Evolutionary conservation across 1,140 invertebrate species (phyloP).

Genomic region (Latrodectus geometricus): DNA sequence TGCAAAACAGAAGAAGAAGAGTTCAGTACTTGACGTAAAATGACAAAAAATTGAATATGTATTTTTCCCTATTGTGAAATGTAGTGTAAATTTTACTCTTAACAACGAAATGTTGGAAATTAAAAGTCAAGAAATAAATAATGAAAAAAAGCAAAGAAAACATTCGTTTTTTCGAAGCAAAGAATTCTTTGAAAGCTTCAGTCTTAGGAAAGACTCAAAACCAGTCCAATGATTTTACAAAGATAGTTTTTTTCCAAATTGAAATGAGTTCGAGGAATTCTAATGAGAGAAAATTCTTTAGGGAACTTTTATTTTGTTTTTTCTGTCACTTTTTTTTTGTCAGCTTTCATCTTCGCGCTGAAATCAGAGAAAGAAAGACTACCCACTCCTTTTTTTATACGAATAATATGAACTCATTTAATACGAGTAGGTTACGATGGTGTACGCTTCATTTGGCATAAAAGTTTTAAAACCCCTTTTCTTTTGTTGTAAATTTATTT

Average conservation of each 20-base stretch:
- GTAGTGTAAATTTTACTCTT: conserved; percentile 37
- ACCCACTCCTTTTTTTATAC: not conserved
- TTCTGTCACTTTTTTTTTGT: not conserved
- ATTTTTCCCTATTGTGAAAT: not conserved
- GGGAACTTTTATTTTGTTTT: conserved; percentile 30
- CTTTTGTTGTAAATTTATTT: not conserved
- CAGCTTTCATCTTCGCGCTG: conserved; percentile 16
- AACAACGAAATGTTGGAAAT: conserved; percentile 23
- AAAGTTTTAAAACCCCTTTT: conserved; percentile 8
- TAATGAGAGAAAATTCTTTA: conserved; percentile 50
- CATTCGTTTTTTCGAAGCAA: not conserved
- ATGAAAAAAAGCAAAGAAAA: conserved; percentile 5
- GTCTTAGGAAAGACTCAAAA: conserved; percentile 11
- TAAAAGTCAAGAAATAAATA: conserved; percentile 27
- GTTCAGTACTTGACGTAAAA: not conserved
- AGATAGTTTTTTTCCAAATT: conserved; percentile 30
- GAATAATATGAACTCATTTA: conserved; percentile 32
- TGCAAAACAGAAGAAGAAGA: conserved; percentile 11
- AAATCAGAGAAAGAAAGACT: conserved; percentile 15
- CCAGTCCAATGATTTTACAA: conserved; percentile 42
- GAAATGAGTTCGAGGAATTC: conserved; percentile 44
- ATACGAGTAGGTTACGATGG: not conserved
- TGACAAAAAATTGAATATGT: conserved; percentile 60
- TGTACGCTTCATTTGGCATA: conserved; percentile 11
- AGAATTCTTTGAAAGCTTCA: conserved; percentile 16